Base-by-base conservation (phyloP, 1,140 invertebrate genomes). In the Ditylenchus dipsaci region DNA sequence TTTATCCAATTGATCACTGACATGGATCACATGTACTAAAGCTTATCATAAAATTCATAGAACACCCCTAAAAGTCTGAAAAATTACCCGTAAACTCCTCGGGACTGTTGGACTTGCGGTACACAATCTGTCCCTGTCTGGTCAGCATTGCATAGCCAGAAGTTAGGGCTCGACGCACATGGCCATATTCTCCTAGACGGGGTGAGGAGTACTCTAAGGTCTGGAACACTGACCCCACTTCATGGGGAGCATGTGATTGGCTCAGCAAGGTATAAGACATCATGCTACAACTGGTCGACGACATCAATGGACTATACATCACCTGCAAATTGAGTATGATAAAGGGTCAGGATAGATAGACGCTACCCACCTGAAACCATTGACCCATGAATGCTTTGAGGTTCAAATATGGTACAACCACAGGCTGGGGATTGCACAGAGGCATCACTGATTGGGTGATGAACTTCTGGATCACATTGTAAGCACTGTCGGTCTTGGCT, bases 371-470 rank as follows among this genome's bases (percentile, higher is more conserved):
- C 33, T 71, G 59, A 42, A 63, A 71, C 69, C 69, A 71, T 58
- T 71, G 69, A n/a, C 69, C 80, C 79, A 83, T 83, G 49, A 82
- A 81, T 9, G 76, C 68, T 45, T 83, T 72, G 19, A 82, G 43
- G 42, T 83, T 76, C 49, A 82, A 80, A 9, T 74, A 58, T 15
- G 59, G 42, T 45, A 82, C 76, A 19, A 75, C 73, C 13, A 57
- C 64, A 17, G 81, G 80, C 49, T 82, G 80, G 15, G 71, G 67
- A 30, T 77, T 77, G 66, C 80, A 82, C 8, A 82, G 63, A 19
- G 80, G 80, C 45, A 65, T 69, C n/a, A 60, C 43, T 27, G 81
- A 76, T 58, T 83, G 76, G 42, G 69, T 81, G 58, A 82, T 74
- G 9, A 82, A 64, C 29, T 76, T 72, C 58, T 83, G 71, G 8